Evolutionary conservation across 2,797 vertebrate genomes (phyloP).

Genomic region (Melanotaenia trifasciata): DNA sequence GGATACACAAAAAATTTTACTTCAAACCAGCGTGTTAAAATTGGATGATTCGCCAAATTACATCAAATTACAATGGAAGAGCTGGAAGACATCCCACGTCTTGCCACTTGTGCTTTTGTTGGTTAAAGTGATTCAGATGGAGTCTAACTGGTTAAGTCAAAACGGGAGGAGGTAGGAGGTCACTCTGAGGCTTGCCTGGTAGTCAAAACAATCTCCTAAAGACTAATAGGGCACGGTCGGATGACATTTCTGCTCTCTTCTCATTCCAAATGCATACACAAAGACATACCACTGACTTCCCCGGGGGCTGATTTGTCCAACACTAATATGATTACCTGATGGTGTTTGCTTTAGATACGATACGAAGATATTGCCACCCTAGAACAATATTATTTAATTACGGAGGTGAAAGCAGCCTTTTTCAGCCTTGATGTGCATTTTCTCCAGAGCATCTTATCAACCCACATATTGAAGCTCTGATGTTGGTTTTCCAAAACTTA

Average conservation of each 20-base stretch:
- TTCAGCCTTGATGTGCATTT: constrained; percentile 28
- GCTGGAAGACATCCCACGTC: constrained; percentile 17
- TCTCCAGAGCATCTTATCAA: constrained; percentile 55
- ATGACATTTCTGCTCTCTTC: constrained; percentile 65
- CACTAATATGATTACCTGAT: constrained; percentile 78
- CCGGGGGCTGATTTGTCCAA: constrained; percentile 73
- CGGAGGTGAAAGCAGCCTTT: constrained; percentile 35
- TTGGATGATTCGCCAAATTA: constrained; percentile 56
- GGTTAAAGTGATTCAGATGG: constrained; percentile 48
- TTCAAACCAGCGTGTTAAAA: constrained; percentile 34
- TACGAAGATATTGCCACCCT: constrained; percentile 64
- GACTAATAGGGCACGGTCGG: constrained; percentile 72
- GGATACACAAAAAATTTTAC: constrained; percentile 23
- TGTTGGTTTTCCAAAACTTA: constrained; percentile 56
- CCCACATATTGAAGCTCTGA: constrained; percentile 39
- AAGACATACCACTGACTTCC: constrained; percentile 58
- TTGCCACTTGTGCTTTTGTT: constrained; percentile 20
- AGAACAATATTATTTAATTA: constrained; percentile 62
- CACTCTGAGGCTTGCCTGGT: constrained; percentile 49
- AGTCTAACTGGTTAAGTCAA: constrained; percentile 57
- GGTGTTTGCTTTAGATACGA: constrained; percentile 73
- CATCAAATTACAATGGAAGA: constrained; percentile 50
- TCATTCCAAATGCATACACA: constrained; percentile 49
- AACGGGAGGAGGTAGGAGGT: constrained; percentile 56
- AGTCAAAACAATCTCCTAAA: constrained; percentile 80